Conservation (phyloP, 2,888 invertebrate genomes). For the Micoletzkya japonica region DNA sequence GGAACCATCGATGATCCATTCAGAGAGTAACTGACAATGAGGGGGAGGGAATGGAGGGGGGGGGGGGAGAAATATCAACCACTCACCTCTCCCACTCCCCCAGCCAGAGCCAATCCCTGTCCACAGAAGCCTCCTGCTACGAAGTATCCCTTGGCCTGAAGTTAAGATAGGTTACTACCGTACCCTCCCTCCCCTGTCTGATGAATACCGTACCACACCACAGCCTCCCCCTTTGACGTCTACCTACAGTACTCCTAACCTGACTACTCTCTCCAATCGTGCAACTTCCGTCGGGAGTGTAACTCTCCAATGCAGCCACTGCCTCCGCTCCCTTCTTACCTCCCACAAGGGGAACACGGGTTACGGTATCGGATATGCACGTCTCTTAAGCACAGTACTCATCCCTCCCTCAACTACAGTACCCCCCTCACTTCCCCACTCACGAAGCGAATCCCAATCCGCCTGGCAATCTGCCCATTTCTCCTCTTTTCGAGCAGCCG, state of each 20-base stretch:
- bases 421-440: conserved; percentile 43
- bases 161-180: too few relatives aligned
- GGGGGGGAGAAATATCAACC: too few relatives aligned
- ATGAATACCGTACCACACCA: not conserved
- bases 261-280: conserved; percentile 91
- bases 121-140: conserved; percentile 96
- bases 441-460: conserved; percentile 94
- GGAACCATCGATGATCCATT: conserved; percentile 80
- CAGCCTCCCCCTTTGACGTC: not conserved
- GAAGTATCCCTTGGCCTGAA: conserved; percentile 81
- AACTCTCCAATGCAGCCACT: conserved; percentile 87
- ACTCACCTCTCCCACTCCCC: conserved; percentile 84
- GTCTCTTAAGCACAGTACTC: conserved; percentile 69
- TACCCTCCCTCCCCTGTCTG: too few relatives aligned
- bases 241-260: conserved; percentile 67
- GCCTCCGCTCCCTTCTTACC: conserved; percentile 79
- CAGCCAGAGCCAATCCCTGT: conserved; percentile 89
- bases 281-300: conserved; percentile 95
- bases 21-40: conserved; percentile 71
- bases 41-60: not conserved
- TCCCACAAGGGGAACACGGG: conserved; percentile 80
- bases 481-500: conserved; percentile 66
- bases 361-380: conserved; percentile 81
- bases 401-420: not conserved
- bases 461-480: conserved; percentile 63